Base-by-base conservation (phyloP, 2,113 vertebrate genomes). In the Chascanopsetta lugubris region DNA sequence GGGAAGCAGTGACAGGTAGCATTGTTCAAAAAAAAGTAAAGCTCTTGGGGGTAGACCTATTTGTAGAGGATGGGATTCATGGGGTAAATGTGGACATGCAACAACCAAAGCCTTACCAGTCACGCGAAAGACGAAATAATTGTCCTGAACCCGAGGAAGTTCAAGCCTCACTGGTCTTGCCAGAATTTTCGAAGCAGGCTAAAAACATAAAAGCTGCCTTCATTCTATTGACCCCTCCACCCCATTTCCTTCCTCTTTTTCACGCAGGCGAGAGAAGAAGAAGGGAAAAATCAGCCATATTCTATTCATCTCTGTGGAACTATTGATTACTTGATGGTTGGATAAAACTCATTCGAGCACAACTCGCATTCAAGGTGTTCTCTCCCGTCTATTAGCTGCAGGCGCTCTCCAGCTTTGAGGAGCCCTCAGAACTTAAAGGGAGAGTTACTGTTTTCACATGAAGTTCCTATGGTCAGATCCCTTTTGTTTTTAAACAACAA, bases 321-420 rank as follows among this genome's bases (percentile, higher is more conserved):
- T 48, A 69, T 83, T 80, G 74, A 82, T 80, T 54, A 76, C 74
- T 83, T 79, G 71, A 82, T 80, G 77, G 69, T 83, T 82, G 80
- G 76, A 71, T 75, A 45, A 62, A 67, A 64, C n/a, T 71, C 61
- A 82, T 25, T 69, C 51, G 51, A 72, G 80, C 71, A 63, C 47
- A 79, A 59, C 79, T 57, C 10, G 5, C 8, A 8, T 25, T 57
- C 17, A 49, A 61, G 38, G 61, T 42, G 42, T n/a, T n/a, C 25
- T 32, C 22, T 38, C 27, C 25, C 6, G 43, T 8, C 68, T 24
- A 42, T 67, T 49, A 9, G 36, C 42, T 57, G 8, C 25, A 26
- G 32, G 63, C 40, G 9, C 6, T 56, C 57, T n/a, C n/a, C n/a
- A n/a, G n/a, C n/a, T 55, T 43, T 1, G 6, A 38, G 25, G 9